Percentiles rank a stretch among this genome's conserved stretches.
These are phyloP conservation scores for Eidolon dupreanum DNA, from an alignment of 2,797 vertebrate genomes.

Conservation along the genomic window DNA sequence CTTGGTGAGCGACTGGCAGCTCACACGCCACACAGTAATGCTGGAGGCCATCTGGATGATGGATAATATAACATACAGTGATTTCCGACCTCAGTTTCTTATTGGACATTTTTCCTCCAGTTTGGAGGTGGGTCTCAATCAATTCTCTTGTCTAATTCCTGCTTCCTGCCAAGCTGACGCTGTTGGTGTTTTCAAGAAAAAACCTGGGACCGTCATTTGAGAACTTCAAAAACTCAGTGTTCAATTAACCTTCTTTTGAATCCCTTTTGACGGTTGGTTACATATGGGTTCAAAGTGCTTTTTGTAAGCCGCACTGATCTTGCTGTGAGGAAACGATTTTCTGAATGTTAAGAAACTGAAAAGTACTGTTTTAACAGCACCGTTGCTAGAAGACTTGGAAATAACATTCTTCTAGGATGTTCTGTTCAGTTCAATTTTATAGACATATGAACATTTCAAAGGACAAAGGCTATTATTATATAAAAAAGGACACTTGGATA, in stretches of 20 bases:
- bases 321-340: background rate
- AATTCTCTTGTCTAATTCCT: background rate
- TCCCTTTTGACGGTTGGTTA: background rate
- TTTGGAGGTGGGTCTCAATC: background rate
- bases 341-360: background rate
- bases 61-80: accelerated
- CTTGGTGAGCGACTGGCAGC: too few relatives aligned
- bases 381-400: background rate
- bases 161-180: background rate
- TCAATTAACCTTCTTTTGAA: background rate
- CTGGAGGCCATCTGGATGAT: background rate
- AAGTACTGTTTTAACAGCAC: background rate
- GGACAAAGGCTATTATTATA: background rate
- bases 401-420: background rate
- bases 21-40: background rate
- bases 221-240: background rate
- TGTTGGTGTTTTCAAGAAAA: background rate
- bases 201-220: background rate
- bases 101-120: background rate
- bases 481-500: conserved; percentile 43
- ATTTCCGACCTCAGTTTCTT: background rate
- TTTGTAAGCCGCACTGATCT: background rate
- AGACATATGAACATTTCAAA: background rate
- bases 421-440: conserved; percentile 13
- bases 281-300: background rate